Evolutionary conservation across 2,797 vertebrate species (phyloP).

Genomic region (Morus bassanus): DNA sequence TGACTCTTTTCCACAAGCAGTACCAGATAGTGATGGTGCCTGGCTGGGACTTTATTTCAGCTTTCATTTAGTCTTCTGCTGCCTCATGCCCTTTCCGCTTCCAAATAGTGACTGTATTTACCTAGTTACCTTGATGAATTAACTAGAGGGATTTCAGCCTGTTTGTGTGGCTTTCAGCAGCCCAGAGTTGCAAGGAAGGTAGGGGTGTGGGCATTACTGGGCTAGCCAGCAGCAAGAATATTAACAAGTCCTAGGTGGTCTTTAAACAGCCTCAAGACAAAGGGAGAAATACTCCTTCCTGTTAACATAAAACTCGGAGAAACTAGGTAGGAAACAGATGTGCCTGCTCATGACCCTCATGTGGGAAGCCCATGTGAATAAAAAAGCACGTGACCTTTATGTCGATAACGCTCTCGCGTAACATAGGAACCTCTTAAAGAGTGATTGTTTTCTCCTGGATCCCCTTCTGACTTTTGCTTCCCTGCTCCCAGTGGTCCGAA

Average conservation of each 20-base stretch:
- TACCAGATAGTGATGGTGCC: background rate
- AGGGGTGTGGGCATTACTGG: background rate
- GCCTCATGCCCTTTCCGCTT: background rate
- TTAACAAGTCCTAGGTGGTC: background rate
- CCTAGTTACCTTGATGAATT: background rate
- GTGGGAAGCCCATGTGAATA: background rate
- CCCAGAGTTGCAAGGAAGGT: background rate
- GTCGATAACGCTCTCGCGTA: background rate
- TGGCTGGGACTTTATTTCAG: background rate
- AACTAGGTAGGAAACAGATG: background rate
- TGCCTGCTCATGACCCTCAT: background rate
- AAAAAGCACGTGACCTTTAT: background rate
- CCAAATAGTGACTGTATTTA: background rate
- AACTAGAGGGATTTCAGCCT: background rate
- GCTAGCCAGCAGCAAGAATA: background rate
- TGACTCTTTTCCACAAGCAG: background rate
- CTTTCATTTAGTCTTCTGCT: background rate
- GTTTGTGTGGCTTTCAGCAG: background rate
- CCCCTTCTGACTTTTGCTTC: background rate
- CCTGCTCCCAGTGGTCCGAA: background rate
- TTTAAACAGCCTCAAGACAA: background rate
- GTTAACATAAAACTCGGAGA: background rate
- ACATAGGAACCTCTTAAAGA: background rate
- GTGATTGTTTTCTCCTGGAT: background rate
- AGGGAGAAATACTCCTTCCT: background rate